These are phyloP conservation scores for Epinephelus fuscoguttatus DNA, from an alignment of 2,113 vertebrate species.

Conservation along the genomic window DNA sequence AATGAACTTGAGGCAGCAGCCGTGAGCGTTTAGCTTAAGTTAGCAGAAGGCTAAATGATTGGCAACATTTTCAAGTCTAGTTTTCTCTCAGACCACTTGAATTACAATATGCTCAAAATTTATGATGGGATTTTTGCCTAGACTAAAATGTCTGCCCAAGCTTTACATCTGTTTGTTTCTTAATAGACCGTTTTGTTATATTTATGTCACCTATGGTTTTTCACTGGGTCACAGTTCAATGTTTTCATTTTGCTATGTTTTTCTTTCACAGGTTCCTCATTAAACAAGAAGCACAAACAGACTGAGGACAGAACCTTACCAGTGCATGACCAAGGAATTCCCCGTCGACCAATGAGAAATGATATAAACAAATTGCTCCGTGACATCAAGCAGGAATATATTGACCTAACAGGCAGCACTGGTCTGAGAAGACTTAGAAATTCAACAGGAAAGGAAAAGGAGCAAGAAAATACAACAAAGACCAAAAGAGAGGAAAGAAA, in stretches of 20 bases:
- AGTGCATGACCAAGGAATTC: rapidly evolving
- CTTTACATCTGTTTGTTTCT: too few relatives aligned
- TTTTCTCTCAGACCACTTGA: too few relatives aligned
- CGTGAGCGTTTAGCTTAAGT: too few relatives aligned
- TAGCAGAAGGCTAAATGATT: too few relatives aligned
- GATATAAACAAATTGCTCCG: conserved; percentile 6
- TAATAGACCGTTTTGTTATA: too few relatives aligned
- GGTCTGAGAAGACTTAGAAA: neutral
- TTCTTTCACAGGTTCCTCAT: conserved; percentile 35
- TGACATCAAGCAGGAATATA: conserved; percentile 7
- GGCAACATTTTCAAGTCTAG: too few relatives aligned
- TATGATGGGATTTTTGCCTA: too few relatives aligned
- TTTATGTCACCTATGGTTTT: neutral
- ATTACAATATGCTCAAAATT: too few relatives aligned
- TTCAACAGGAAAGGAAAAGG: neutral
- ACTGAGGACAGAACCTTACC: neutral
- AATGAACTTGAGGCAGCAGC: too few relatives aligned
- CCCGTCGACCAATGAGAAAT: neutral
- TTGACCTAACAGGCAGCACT: neutral
- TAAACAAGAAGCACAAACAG: neutral
- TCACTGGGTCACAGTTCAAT: neutral
- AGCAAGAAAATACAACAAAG: neutral
- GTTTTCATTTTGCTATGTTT: neutral
- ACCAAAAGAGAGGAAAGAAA: neutral
- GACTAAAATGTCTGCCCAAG: too few relatives aligned